phyloP scores from a whole-genome alignment of 1,140 invertebrate species.

The Lepeophtheirus salmonis region DNA sequence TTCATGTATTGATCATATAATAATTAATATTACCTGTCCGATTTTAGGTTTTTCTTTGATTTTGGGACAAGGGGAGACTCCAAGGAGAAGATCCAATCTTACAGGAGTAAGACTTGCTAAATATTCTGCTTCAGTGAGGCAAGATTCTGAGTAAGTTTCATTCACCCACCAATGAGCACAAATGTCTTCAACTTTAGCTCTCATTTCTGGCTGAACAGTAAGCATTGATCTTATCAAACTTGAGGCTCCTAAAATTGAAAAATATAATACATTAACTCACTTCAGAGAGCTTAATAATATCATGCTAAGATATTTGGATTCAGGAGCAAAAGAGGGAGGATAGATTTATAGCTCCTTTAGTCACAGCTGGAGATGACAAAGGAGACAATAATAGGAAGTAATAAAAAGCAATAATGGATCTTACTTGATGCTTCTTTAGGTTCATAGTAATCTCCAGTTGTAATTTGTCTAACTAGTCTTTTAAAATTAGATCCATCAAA shows the following conservation, averaged over 20 bases:
- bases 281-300: no score
- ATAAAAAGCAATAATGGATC: conserved; percentile 24
- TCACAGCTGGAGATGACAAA: background rate
- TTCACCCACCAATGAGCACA: conserved; percentile 85
- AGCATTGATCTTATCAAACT: conserved; percentile 82
- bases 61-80: background rate
- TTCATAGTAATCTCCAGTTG: conserved; percentile 88
- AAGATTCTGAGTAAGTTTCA: conserved; percentile 56
- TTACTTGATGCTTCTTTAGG: conserved; percentile 78
- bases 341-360: background rate
- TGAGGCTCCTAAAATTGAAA: conserved; percentile 52
- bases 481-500: conserved; percentile 98
- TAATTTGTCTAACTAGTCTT: conserved; percentile 86
- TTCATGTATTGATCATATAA: background rate
- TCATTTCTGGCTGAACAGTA: conserved; percentile 63
- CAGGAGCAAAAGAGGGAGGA: no score
- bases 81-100: conserved; percentile 58
- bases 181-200: conserved; percentile 81
- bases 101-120: conserved; percentile 73
- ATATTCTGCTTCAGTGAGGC: conserved; percentile 65
- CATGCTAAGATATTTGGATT: no score
- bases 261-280: no score
- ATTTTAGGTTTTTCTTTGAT: background rate
- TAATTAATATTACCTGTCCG: background rate
- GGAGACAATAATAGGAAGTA: background rate